A percentile compares a stretch with the other conserved stretches of the same genome.
These are phyloP conservation scores for Apodemus agrarius DNA, from an alignment of 2,797 vertebrate genomes.

Conservation along the genomic window DNA sequence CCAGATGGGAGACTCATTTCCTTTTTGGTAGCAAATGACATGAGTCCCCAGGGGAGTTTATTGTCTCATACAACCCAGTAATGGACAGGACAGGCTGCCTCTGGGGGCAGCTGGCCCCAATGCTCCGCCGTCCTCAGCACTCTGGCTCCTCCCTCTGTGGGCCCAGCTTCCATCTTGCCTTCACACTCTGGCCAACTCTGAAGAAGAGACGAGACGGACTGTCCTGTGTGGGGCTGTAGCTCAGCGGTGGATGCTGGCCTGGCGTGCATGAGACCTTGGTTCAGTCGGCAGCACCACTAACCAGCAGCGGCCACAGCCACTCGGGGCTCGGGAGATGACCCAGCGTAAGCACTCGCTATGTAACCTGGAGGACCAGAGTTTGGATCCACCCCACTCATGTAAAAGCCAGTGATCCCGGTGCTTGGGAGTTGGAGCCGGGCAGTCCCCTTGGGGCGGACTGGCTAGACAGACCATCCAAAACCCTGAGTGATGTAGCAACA, in stretches of 20 bases:
- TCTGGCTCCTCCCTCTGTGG: neutral
- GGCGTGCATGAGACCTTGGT: neutral
- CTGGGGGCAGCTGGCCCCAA: slow-evolving; percentile 3
- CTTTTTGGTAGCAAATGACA: neutral
- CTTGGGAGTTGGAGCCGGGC: neutral
- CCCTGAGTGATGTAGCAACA: neutral
- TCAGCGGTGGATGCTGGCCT: neutral
- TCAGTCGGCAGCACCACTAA: neutral
- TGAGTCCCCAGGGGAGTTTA: neutral
- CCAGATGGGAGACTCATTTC: neutral
- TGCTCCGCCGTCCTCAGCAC: neutral
- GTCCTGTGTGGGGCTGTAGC: too few species aligned
- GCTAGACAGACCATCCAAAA: neutral
- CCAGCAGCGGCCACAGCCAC: neutral
- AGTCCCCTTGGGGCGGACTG: neutral
- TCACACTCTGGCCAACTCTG: neutral
- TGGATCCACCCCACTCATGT: neutral
- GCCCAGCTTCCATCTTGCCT: neutral
- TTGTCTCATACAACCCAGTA: neutral
- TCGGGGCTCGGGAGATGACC: neutral
- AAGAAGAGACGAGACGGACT: neutral
- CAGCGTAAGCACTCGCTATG: neutral
- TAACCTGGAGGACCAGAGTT: neutral
- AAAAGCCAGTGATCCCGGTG: neutral
- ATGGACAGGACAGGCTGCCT: neutral